Base-by-base conservation (phyloP, 2,797 vertebrate species). In the Eremophila alpestris region DNA sequence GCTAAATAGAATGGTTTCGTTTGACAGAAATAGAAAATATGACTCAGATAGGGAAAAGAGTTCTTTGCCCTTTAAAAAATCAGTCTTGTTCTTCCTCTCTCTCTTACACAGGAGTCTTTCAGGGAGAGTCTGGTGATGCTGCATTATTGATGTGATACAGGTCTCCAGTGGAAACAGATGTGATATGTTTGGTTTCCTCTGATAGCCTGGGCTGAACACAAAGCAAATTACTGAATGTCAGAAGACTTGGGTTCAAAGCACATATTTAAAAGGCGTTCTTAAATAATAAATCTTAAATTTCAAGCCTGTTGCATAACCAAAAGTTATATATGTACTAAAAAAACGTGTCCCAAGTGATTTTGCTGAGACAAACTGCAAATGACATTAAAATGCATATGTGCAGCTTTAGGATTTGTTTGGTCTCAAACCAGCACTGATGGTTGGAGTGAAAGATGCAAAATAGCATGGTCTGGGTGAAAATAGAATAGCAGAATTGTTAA, bases 131-230 rank as follows among this genome's bases (percentile, higher is more conserved):
- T 92, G 89, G 51, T 78, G 87, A 94, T 95, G 67, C 91, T 94
- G 63, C 85, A 90, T 97, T 96, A 95, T 95, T 96, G 94, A 96
- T 88, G 87, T 56, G 75, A 90, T 90, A 89, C 89, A 95, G 87
- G 92, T 96, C 92, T 97, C 92, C 87, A 76, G 76, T 93, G 92
- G 78, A 97, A 97, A 94, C 95, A 97, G 95, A 96, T 93, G 94
- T 90, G 83, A 71, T 94, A 65, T 97, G 84, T 95, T 97, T 95
- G 91, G 79, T 96, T 96, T 97, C 79, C 85, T 96, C 84, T 93
- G 81, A 82, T 91, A 84, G 79, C 62, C 77, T 64, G 80, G 60
- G 63, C 73, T 89, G 89, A 94, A 95, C 95, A 97, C 90, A 95
- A 93, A 96, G 89, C 91, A 97, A 96, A 96, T 89, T 69, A 90